Base-by-base conservation (phyloP, 2,888 invertebrate genomes). In the Maniola hyperantus region DNA sequence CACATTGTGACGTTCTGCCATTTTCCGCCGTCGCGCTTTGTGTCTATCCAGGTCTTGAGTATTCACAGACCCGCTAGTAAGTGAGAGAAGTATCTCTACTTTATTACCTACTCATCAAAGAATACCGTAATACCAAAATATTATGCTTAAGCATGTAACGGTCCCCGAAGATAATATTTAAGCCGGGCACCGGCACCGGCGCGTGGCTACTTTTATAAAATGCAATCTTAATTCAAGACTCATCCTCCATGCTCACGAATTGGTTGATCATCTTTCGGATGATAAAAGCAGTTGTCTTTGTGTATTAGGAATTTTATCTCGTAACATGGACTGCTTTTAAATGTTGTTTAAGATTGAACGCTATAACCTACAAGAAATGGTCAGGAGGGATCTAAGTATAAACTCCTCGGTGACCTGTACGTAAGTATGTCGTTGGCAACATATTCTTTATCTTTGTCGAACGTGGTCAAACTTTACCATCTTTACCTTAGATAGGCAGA, bases 51-150 rank as follows among this genome's bases (percentile, higher is more conserved):
- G 8, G 8, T 15, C 18, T 62, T 36, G 50, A 46, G 18, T 39
- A 53, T 63, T 68, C 62, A 34, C 54, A 50, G 54, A 39, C 26
- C 51, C 53, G 18, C 44, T 42, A 51, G 42, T 42, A 65, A 65
- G 53, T 59, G 51, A 53, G 51, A 59, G 51, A 57, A 26, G 48
- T 57, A 34, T 53, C 33, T 65, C 59, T 68, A 64, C 55, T 70
- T 64, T 58, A 59, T 51, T 60, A 53, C 48, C 63, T 60, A 42
- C 62, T 66, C 68, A 66, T 64, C 66, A 64, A 66, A 69, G 46
- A 58, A 58, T 70, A 68, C 70, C 70, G 70, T 70, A 70, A 65
- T 33, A 53, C 57, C 68, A 61, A 70, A 70, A 68, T 70, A 70
- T 66, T 68, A 70, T 66, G 62, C 53, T 62, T 58, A 60, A 58